Evolutionary conservation across 2,113 vertebrate species (phyloP).

Genomic region (Labeo rohita): DNA sequence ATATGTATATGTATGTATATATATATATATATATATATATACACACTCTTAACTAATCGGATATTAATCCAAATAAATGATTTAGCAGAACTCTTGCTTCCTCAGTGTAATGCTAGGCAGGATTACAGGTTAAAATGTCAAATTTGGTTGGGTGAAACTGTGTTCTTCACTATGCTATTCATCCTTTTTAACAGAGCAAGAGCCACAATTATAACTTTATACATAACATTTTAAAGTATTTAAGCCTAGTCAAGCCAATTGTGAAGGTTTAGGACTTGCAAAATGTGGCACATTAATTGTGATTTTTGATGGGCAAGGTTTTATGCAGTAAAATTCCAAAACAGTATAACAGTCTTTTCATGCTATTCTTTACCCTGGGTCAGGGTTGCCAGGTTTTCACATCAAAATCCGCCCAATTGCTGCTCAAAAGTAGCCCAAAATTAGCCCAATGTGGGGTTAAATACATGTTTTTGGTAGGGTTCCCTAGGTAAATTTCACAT

Average conservation of each 20-base stretch:
- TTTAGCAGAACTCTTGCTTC: conserved; percentile 38
- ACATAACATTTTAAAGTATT: background rate
- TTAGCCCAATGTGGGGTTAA: too few relatives aligned
- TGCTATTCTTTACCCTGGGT: too few relatives aligned
- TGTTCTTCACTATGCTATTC: background rate
- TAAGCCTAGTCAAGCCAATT: background rate
- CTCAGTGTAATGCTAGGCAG: conserved; percentile 20
- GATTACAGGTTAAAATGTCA: conserved; percentile 12
- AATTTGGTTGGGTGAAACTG: background rate
- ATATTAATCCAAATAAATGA: conserved; percentile 32
- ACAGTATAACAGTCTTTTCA: too few relatives aligned
- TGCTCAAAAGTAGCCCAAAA: too few relatives aligned
- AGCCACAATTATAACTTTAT: background rate
- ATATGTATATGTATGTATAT: too few relatives aligned
- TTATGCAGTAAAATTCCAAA: background rate
- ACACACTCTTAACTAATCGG: background rate
- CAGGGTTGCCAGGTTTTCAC: too few relatives aligned
- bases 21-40: too few relatives aligned
- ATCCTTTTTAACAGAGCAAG: background rate
- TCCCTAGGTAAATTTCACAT: too few relatives aligned
- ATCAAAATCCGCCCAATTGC: too few relatives aligned
- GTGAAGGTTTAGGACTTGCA: background rate
- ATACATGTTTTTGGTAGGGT: too few relatives aligned
- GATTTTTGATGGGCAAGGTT: background rate
- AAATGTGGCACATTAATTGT: background rate